Conservation (phyloP, 2,113 vertebrate genomes). For the Nestor notabilis region DNA sequence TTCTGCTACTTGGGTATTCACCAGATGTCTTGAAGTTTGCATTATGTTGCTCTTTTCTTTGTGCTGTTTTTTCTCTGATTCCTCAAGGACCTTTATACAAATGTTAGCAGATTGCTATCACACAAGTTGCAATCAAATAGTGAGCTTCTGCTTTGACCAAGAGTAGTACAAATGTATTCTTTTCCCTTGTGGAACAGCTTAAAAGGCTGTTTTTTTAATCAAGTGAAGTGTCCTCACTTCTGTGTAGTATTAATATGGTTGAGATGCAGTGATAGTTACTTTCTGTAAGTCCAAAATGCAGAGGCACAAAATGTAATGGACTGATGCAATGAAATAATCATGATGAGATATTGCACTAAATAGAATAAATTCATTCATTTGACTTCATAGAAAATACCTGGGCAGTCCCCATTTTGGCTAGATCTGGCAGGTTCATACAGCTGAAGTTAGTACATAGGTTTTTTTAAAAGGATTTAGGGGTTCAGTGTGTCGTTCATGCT, state of each 20-base stretch:
- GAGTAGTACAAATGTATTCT: neutral
- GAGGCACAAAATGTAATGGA: neutral
- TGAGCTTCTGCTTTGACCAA: neutral
- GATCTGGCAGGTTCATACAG: neutral
- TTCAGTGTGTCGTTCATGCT: neutral
- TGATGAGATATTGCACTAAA: neutral
- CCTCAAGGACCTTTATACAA: slow-evolving; percentile 8
- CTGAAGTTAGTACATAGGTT: neutral
- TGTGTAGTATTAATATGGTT: neutral
- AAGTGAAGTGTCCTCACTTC: neutral
- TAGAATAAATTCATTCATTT: neutral
- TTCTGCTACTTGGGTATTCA: slow-evolving; percentile 14
- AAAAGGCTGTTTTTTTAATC: neutral
- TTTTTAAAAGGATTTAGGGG: neutral
- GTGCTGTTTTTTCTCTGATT: neutral
- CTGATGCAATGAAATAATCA: neutral
- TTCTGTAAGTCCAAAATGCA: neutral
- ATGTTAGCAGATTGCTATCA: neutral
- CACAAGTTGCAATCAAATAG: neutral
- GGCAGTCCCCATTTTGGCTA: neutral
- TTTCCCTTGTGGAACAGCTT: neutral
- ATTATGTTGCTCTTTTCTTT: neutral
- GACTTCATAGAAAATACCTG: neutral
- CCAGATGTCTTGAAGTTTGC: neutral
- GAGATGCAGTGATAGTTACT: neutral